phyloP scores from a whole-genome alignment of 2,797 vertebrate genomes.

The Galago senegalensis region DNA sequence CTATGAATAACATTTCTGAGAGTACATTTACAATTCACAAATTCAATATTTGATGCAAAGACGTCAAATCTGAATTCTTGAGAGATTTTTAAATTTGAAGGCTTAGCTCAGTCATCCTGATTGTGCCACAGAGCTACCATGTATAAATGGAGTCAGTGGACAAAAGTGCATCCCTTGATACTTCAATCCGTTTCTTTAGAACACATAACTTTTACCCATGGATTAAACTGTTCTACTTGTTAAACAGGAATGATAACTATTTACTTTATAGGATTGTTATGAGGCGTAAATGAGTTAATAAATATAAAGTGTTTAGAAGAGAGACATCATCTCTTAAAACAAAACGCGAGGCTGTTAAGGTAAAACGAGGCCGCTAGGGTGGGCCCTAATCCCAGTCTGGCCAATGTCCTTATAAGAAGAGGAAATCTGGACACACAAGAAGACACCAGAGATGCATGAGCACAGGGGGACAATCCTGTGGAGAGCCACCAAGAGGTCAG shows the following conservation, averaged over 20 bases:
- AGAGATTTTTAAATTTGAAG: constrained; percentile 25
- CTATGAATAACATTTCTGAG: neutral
- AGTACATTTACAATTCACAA: constrained; percentile 15
- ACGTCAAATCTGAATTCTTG: neutral
- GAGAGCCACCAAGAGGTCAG: no score
- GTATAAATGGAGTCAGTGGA: constrained; percentile 20
- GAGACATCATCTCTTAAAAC: neutral
- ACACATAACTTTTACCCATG: neutral
- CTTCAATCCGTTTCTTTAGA: constrained; percentile 53
- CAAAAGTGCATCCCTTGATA: neutral
- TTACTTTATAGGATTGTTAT: constrained; percentile 33
- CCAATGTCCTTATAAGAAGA: neutral
- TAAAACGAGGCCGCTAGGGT: rapidly evolving
- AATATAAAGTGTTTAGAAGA: constrained; percentile 45
- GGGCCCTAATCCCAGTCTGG: neutral
- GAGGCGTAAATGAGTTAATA: constrained; percentile 40
- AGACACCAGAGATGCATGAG: neutral
- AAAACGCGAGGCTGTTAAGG: neutral
- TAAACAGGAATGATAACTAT: constrained; percentile 52
- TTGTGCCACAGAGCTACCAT: neutral
- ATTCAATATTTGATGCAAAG: constrained; percentile 3
- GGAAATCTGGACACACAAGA: neutral
- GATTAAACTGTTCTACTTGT: constrained; percentile 20
- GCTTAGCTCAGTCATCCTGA: constrained; percentile 29
- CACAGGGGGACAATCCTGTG: neutral